Percentiles rank a stretch among this genome's conserved stretches.
These are phyloP conservation scores for Lasius fuliginosus DNA, from an alignment of 2,888 invertebrate species.

Conservation along the genomic window DNA sequence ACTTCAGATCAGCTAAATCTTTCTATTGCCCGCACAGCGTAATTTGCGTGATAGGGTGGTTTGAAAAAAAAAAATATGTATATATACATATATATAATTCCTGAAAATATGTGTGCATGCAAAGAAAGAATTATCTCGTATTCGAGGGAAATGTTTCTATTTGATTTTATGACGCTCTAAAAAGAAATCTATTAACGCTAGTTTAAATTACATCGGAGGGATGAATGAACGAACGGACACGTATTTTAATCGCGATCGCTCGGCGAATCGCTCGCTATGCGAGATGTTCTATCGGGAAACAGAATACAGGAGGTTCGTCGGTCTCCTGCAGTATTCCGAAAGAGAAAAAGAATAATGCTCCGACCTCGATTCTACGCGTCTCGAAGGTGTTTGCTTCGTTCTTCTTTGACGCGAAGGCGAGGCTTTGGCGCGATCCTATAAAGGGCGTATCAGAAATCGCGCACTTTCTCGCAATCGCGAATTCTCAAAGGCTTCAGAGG, in stretches of 20 bases:
- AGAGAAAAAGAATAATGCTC: conserved; percentile 27
- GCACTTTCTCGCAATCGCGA: conserved; percentile 3
- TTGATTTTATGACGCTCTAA: background rate
- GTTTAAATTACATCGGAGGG: background rate
- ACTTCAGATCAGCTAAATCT: background rate
- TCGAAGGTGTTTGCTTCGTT: conserved; percentile 21
- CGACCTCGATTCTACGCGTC: conserved; percentile 25
- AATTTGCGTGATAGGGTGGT: background rate
- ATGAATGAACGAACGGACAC: background rate
- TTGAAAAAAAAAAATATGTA: background rate
- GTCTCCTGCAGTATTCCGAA: background rate
- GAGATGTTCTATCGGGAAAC: conserved; percentile 15
- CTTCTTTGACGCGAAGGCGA: conserved; percentile 14
- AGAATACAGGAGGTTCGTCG: conserved; percentile 1
- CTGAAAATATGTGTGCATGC: background rate
- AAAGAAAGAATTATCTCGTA: background rate
- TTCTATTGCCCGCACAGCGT: background rate
- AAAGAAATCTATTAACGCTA: background rate
- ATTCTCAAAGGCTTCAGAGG: conserved; percentile 21
- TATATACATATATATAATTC: background rate
- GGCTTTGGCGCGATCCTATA: background rate
- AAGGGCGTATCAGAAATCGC: conserved; percentile 44
- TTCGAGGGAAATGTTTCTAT: background rate
- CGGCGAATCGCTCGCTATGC: background rate
- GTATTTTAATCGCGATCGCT: conserved; percentile 31